Evolutionary conservation across 2,797 vertebrate genomes (phyloP).

Genomic region (Esox masquinongy): DNA sequence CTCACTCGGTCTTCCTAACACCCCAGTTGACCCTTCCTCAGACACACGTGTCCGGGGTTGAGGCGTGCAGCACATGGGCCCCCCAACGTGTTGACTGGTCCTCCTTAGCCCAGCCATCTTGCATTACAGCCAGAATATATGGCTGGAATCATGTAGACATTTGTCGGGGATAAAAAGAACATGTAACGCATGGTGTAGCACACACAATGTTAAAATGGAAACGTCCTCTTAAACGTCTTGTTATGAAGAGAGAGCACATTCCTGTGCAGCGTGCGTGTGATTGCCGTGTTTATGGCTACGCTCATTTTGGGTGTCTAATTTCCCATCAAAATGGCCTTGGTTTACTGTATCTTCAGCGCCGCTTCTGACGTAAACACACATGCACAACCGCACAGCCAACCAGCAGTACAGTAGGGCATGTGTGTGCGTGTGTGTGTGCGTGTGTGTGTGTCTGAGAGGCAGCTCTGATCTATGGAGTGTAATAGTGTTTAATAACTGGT

Average conservation of each 20-base stretch:
- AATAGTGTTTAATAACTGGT: conserved; percentile 77
- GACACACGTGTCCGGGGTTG: conserved; percentile 14
- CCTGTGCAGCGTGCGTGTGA: neutral
- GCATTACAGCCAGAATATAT: neutral
- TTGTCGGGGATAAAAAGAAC: neutral
- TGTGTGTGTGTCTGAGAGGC: conserved; percentile 48
- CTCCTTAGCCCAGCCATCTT: neutral
- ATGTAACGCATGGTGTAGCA: neutral
- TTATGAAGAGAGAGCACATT: neutral
- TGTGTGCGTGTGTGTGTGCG: conserved; percentile 50
- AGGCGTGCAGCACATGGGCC: neutral
- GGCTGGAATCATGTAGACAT: neutral
- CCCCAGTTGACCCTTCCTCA: conserved; percentile 18
- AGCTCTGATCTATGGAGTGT: conserved; percentile 66
- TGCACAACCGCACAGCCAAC: neutral
- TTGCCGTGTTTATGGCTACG: neutral
- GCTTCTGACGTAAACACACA: neutral
- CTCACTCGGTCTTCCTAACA: conserved; percentile 22
- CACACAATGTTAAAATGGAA: too few species aligned
- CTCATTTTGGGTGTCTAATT: conserved; percentile 11
- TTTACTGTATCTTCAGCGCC: neutral
- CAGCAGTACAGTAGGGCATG: neutral
- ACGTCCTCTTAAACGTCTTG: conserved; percentile 2
- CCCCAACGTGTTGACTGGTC: neutral
- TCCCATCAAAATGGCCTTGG: neutral